A percentile compares a stretch with the other conserved stretches of the same genome.
Evolutionary conservation across 2,113 vertebrate genomes (phyloP).

Genomic region (Pelusios castaneus): DNA sequence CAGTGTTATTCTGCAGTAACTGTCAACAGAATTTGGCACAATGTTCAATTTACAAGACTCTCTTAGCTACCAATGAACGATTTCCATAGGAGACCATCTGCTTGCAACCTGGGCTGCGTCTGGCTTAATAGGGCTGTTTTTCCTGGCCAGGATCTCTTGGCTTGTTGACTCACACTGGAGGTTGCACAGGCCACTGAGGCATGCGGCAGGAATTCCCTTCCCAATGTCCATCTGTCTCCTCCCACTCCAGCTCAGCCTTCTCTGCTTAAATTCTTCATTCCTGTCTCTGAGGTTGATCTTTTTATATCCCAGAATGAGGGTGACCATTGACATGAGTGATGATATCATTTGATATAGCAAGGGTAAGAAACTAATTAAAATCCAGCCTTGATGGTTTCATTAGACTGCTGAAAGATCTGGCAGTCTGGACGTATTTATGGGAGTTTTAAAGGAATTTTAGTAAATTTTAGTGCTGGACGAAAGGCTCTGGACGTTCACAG

Average conservation of each 20-base stretch:
- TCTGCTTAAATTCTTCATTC: neutral
- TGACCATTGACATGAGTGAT: conserved; percentile 14
- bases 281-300: neutral
- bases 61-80: neutral
- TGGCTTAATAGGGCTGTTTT: neutral
- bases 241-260: neutral
- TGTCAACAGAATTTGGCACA: neutral
- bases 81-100: neutral
- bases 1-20: neutral
- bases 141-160: neutral
- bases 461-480: neutral
- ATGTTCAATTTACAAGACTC: neutral
- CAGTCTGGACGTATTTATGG: conserved; percentile 38
- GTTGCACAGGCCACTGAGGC: neutral
- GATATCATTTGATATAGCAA: conserved; percentile 12
- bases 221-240: neutral
- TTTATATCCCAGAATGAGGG: neutral
- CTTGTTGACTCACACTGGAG: neutral
- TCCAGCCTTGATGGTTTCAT: conserved; percentile 24
- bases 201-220: neutral
- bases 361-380: conserved; percentile 52
- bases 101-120: neutral
- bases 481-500: neutral
- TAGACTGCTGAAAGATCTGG: conserved; percentile 6
- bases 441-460: conserved; percentile 35